Base-by-base conservation (phyloP, 2,888 invertebrate genomes). In the Gymnocheta viridis region DNA sequence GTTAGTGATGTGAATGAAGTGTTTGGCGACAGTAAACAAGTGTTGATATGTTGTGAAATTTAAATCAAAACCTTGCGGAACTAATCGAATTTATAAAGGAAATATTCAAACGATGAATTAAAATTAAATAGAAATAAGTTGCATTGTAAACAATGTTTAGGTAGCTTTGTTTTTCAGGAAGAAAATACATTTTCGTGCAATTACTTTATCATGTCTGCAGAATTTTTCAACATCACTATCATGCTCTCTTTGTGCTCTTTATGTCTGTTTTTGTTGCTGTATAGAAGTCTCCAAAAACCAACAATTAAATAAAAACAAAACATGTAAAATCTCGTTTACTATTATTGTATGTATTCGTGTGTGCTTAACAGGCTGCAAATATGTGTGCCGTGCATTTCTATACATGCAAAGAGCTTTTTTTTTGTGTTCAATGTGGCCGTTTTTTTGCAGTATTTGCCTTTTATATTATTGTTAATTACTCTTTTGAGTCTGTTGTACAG, bases 391-490 rank as follows among this genome's bases (percentile, higher is more conserved):
- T 81, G 78, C 82, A 82, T 79, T 82, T 82, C 80, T 85, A 80
- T 85, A 82, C 73, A 82, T 82, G 29, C 72, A 72, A 41, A 58
- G 60, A 67, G 54, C 17, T 27, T 32, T 73, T 78, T 77, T 74
- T 67, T 60, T 44, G 35, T 44, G 35, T 67, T 27, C 62, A 74
- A 54, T 69, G 76, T 76, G 70, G 56, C 58, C 32, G 83, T 51
- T 17, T 69, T 66, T 84, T 81, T 81, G 84, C 84, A 84, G 84
- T 82, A 82, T 85, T 74, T 82, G 73, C 69, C 82, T 78, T 84
- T 79, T 79, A 62, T 81, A 78, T 84, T 84, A 62, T 85, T 85
- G 81, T 79, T 85, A 85, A 82, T 85, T 85, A 82, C 82, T 85
- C 78, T 82, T 74, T 51, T 82, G 78, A 82, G 82, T 77, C 77